Conservation (phyloP, 2,797 vertebrate genomes). For the Sebastes goodei region DNA sequence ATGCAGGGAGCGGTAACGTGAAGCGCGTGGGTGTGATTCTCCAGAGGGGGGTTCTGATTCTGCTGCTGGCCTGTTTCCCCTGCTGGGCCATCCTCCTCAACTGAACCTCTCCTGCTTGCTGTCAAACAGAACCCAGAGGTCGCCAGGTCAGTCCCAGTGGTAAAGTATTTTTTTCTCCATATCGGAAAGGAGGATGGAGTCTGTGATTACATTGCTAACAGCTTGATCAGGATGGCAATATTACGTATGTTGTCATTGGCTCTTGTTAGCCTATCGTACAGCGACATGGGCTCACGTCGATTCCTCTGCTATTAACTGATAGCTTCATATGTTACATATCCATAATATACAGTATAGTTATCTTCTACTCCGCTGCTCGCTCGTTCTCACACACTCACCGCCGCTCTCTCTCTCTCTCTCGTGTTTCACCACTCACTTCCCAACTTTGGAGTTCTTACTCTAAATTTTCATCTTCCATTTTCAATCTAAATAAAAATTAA, state of each 20-base stretch:
- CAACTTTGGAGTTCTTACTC: too few species aligned
- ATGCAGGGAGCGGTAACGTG: slow-evolving; percentile 88
- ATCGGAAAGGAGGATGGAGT: not conserved
- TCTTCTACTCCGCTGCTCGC: too few species aligned
- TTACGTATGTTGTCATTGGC: too few species aligned
- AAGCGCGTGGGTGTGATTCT: slow-evolving; percentile 91
- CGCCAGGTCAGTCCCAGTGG: not conserved
- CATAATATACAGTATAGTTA: not conserved
- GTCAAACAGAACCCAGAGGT: slow-evolving; percentile 86
- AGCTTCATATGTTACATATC: not conserved
- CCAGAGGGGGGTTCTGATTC: slow-evolving; percentile 87
- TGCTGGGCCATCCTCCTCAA: slow-evolving; percentile 95
- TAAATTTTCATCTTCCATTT: too few species aligned
- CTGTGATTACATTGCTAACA: not conserved
- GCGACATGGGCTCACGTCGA: not conserved
- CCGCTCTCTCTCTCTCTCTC: too few species aligned
- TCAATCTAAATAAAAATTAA: too few species aligned
- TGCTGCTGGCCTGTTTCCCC: slow-evolving; percentile 91
- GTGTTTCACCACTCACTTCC: too few species aligned
- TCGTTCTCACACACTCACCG: too few species aligned
- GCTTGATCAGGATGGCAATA: too few species aligned
- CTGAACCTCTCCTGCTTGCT: slow-evolving; percentile 85
- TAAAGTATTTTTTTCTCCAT: not conserved
- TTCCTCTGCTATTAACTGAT: not conserved
- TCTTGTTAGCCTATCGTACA: not conserved